These are phyloP conservation scores for Apocrypta bakeri DNA, from an alignment of 1,140 invertebrate genomes.

Conservation along the genomic window DNA sequence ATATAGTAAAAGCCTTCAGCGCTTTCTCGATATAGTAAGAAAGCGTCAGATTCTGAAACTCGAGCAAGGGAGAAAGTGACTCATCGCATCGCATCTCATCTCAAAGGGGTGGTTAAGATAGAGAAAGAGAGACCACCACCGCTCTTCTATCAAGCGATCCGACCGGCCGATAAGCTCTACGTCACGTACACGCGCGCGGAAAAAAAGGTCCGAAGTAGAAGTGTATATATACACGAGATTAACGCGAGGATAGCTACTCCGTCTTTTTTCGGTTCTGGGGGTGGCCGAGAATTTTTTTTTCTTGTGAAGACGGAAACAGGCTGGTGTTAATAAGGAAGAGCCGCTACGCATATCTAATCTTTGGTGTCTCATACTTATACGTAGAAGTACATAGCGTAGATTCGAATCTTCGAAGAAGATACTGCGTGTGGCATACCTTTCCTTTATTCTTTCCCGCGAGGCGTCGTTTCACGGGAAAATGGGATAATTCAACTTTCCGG, in stretches of 20 bases:
- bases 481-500: neutral
- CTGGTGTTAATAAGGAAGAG: conserved; percentile 34
- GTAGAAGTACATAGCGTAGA: neutral
- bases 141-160: neutral
- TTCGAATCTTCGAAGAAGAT: conserved; percentile 11
- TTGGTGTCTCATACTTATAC: neutral
- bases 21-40: neutral
- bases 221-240: conserved; percentile 3
- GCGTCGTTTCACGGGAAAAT: neutral
- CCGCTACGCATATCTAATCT: conserved; percentile 33
- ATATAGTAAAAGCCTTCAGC: neutral
- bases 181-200: neutral
- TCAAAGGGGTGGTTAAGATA: conserved; percentile 11
- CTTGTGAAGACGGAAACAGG: conserved; percentile 19
- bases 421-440: conserved; percentile 37
- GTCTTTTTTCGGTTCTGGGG: neutral
- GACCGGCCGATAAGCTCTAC: conserved; percentile 15
- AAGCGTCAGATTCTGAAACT: no score
- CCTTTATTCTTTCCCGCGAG: neutral
- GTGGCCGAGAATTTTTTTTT: conserved; percentile 21
- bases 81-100: neutral
- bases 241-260: neutral
- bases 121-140: neutral
- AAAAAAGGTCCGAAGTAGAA: conserved; percentile 13
- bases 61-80: no score